Evolutionary conservation across 2,888 invertebrate genomes (phyloP), one percentile per base, ranked within the genome.

Genomic region (Coecobrya sp.): DNA sequence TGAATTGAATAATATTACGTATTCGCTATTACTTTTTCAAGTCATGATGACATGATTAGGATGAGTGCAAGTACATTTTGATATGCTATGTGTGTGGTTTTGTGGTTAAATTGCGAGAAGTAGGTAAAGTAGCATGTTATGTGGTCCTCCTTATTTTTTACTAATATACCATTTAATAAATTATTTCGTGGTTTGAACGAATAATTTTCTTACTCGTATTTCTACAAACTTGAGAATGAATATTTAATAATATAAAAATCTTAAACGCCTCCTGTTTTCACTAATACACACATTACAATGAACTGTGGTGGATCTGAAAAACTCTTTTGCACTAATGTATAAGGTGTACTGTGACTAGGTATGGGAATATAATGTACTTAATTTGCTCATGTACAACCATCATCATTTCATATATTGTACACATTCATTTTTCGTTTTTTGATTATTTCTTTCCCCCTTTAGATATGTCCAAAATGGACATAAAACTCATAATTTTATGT

Each of bases 401-500:
- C 42, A 1, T 45, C 42, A 42, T 22, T 45, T 76, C 2, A n/a
- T 52, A 79, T 52, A 13, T 16, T 86, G 49, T 86, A 70, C 36
- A 49, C 30, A 73, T 27, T 52, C 79, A 79, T 36, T 87, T 76
- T 76, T 36, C 25, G 8, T 36, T 84, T 89, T 89, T 19, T 89
- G 81, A 81, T 89, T 89, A 81, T 84, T 84, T 62, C 84, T 65
- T 84, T 65, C 27, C 52, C 70, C 65, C 79, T 81, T 81, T 68
- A 22, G 70, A 84, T 73, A 89, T 84, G 89, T 89, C 89, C 45
- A 89, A 84, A 82, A 73, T 89, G 89, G 55, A 73, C 84, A 89
- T 89, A 89, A 89, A 89, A 73, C 89, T 73, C 84, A 89, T 89
- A 89, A 89, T 89, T 89, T 89, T 89, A 89, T 89, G 89, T 89